These are phyloP conservation scores for Clivina fossor DNA, from an alignment of 2,888 invertebrate genomes.

Conservation along the genomic window DNA sequence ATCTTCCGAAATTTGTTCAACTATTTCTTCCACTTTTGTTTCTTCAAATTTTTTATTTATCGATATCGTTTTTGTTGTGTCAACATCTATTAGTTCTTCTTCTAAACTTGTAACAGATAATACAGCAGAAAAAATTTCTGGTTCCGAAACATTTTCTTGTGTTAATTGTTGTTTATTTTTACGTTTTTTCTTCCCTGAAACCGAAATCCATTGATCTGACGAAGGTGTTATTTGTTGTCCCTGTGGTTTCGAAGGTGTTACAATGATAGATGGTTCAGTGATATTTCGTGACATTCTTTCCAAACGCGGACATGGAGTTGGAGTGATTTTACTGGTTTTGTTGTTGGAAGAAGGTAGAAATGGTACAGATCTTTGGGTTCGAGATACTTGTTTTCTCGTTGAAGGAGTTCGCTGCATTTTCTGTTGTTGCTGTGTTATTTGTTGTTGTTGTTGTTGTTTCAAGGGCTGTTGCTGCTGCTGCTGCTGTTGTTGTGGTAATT, in stretches of 20 bases:
- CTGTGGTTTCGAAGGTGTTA: constrained; percentile 9
- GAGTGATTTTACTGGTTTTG: background rate
- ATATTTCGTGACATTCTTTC: constrained; percentile 4
- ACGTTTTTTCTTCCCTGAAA: constrained; percentile 50
- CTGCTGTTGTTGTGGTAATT: background rate
- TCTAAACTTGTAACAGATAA: constrained; percentile 8
- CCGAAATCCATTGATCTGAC: constrained; percentile 51
- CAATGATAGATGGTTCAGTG: constrained; percentile 5
- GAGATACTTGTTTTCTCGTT: background rate
- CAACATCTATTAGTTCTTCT: constrained; percentile 31
- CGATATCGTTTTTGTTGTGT: constrained; percentile 12
- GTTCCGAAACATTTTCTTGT: constrained; percentile 25
- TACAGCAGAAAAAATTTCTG: background rate
- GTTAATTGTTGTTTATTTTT: constrained; percentile 44
- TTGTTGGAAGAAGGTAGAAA: no score
- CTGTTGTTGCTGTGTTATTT: background rate
- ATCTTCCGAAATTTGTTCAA: constrained; percentile 30
- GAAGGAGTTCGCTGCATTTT: background rate
- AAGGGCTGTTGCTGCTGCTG: background rate
- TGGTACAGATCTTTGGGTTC: no score
- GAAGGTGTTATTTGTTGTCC: constrained; percentile 4
- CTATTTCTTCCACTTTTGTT: constrained; percentile 18
- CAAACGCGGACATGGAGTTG: background rate
- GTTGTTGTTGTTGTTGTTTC: background rate
- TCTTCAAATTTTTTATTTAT: constrained; percentile 11